Base-by-base conservation (phyloP, 2,888 invertebrate species). In the Sylvicola fuscatus region DNA sequence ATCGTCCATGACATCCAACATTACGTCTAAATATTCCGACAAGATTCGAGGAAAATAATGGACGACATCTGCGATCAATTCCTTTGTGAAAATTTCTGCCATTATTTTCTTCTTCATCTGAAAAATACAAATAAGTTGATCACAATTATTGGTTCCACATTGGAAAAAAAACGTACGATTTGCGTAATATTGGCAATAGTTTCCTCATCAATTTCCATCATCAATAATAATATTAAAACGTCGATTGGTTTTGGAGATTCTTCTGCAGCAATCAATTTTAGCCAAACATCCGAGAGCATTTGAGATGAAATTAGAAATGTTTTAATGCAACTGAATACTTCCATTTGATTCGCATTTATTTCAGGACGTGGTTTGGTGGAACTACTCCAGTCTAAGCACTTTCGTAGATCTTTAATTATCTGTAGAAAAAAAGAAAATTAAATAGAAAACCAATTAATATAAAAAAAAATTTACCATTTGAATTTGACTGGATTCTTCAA, bases 211-310 rank as follows among this genome's bases (percentile, higher is more conserved):
- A 64, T 63, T n/a, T 69, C 62, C 43, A 72, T 67, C 14, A 77
- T 53, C 44, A 77, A 62, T n/a, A 77, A 49, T 13, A 80, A 51
- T 41, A 79, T 59, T 13, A 75, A 54, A 35, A 79, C 60, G 55
- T 82, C 80, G 40, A 81, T 62, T 2, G 77, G 64, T 55, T 72
- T 73, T 40, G 10, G 40, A 21, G 49, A 46, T 17, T 44, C 45
- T 5, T 33, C 32, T 2, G 40, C 42, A 0, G 48, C 41, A 31
- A 51, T 38, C 5, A 43, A 43, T 34, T 52, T 56, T 32, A 56
- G 51, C 54, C 58, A 58, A 29, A 45, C 42, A 21, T 51, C 49
- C 38, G 49, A 58, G 17, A 58, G 50, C 30, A 48, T 49, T 35
- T 53, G 53, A 1, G 52, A 54, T n/a, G 52, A 49, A 10, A 47